Conservation (phyloP, 2,888 invertebrate species). For the Nudaria mundana region DNA sequence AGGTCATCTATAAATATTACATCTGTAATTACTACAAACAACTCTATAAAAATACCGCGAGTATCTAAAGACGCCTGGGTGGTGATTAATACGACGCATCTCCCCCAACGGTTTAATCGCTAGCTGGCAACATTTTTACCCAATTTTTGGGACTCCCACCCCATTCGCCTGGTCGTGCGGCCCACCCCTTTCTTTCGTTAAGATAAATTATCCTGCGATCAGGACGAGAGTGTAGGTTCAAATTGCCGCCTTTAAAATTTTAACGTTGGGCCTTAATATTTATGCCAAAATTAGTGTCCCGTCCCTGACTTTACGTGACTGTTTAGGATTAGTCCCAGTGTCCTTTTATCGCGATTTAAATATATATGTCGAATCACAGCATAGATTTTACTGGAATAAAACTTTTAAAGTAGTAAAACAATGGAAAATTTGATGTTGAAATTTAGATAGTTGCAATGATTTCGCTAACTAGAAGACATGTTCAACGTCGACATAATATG, state of each 20-base stretch:
- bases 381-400: slow-evolving; percentile 2
- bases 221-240: slow-evolving; percentile 81
- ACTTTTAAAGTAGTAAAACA: no score
- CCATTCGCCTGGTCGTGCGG: slow-evolving; percentile 41
- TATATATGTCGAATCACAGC: slow-evolving; percentile 8
- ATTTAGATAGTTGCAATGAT: no score
- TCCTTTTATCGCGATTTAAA: slow-evolving; percentile 14
- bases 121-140: slow-evolving; percentile 81
- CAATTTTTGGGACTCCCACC: slow-evolving; percentile 71
- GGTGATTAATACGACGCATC: slow-evolving; percentile 82
- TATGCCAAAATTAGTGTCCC: slow-evolving; percentile 58
- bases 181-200: slow-evolving; percentile 81
- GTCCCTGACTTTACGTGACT: slow-evolving; percentile 45
- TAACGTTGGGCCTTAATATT: slow-evolving; percentile 74
- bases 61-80: slow-evolving; percentile 75
- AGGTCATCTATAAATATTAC: no score
- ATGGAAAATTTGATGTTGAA: no score
- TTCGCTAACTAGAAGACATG: no score
- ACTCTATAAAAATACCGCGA: slow-evolving; percentile 53
- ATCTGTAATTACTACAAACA: no score
- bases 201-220: slow-evolving; percentile 81
- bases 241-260: slow-evolving; percentile 81
- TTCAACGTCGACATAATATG: no score
- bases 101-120: slow-evolving; percentile 80
- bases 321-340: slow-evolving; percentile 28